Percentiles rank a stretch among this genome's conserved stretches.
These are phyloP conservation scores for Cervus canadensis DNA, from an alignment of 2,113 vertebrate genomes.

Conservation along the genomic window DNA sequence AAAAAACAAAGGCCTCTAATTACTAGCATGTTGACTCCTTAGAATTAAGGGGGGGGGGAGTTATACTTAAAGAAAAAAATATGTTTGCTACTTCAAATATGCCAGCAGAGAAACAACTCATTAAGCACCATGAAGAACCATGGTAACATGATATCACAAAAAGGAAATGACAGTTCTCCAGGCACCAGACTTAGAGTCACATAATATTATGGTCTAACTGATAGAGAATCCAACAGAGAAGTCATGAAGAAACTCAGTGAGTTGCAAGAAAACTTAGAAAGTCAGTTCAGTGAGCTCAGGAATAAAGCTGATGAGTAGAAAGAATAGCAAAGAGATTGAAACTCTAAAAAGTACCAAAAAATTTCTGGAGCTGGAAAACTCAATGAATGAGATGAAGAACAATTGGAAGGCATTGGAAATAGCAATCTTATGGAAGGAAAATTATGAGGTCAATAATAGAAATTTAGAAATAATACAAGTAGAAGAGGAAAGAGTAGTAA, in stretches of 20 bases:
- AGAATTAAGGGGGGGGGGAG: fast-evolving
- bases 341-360: not conserved
- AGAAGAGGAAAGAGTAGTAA: not conserved
- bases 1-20: not conserved
- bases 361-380: not conserved
- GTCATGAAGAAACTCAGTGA: not conserved
- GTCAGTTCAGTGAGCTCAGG: not conserved
- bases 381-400: not conserved
- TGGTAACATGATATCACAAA: not conserved
- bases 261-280: not conserved
- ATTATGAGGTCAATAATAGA: not conserved
- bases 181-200: not conserved
- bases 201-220: not conserved
- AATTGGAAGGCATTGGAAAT: not conserved
- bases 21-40: not conserved
- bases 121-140: not conserved
- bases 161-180: not conserved
- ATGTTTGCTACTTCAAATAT: not conserved
- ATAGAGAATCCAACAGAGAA: not conserved
- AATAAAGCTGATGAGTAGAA: not conserved
- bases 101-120: not conserved
- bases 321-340: not conserved
- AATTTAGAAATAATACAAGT: not conserved
- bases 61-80: not conserved
- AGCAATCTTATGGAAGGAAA: not conserved